A percentile compares a stretch with the other conserved stretches of the same genome.
Evolutionary conservation across 2,888 invertebrate genomes (phyloP).

Genomic region (Andrena praecox): DNA sequence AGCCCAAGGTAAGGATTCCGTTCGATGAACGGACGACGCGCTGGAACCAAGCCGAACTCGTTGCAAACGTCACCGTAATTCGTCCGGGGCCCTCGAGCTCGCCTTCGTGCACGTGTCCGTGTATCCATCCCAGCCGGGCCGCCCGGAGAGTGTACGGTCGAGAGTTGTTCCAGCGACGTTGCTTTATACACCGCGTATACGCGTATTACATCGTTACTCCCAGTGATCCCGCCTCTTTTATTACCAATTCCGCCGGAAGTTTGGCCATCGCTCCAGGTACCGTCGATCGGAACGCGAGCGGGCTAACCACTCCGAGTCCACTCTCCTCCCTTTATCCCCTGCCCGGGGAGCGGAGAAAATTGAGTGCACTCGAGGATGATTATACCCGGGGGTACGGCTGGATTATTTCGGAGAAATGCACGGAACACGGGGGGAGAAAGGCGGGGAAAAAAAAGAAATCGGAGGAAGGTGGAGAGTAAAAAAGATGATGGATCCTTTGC

Average conservation of each 20-base stretch:
- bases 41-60: constrained; percentile 17
- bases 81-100: neutral
- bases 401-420: constrained; percentile 16
- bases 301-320: neutral
- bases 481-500: constrained; percentile 32
- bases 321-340: constrained; percentile 42
- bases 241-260: constrained; percentile 60
- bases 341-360: constrained; percentile 11
- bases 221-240: constrained; percentile 46
- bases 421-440: neutral
- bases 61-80: constrained; percentile 34
- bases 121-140: constrained; percentile 4
- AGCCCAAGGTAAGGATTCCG: neutral
- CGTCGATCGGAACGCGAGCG: neutral
- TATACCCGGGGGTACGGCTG: neutral
- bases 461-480: neutral
- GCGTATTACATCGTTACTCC: constrained; percentile 36
- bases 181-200: constrained; percentile 11
- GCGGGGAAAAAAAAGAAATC: neutral
- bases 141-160: constrained; percentile 37
- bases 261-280: constrained; percentile 40
- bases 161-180: constrained; percentile 49
- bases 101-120: constrained; percentile 10
- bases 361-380: constrained; percentile 31
- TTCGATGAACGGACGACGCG: neutral